These are phyloP conservation scores for Copidosoma floridanum DNA, from an alignment of 1,140 invertebrate species.

Conservation along the genomic window DNA sequence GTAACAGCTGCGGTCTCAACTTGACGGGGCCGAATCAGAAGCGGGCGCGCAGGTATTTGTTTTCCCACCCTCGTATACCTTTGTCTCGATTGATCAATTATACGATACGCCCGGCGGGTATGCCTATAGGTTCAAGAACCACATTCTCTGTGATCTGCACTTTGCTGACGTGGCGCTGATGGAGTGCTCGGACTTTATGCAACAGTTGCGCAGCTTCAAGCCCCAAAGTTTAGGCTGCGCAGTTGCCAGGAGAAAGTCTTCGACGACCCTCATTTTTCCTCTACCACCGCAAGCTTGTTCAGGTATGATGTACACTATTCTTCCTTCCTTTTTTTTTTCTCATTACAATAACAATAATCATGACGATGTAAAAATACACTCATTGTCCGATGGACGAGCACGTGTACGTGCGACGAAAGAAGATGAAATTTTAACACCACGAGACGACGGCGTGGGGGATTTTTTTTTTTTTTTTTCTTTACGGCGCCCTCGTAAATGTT, in stretches of 20 bases:
- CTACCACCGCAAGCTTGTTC: slow-evolving; percentile 90
- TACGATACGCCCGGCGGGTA: too few species aligned
- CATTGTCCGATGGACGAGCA: too few species aligned
- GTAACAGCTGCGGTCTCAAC: slow-evolving; percentile 90
- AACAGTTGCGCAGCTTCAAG: slow-evolving; percentile 92
- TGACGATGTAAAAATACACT: too few species aligned
- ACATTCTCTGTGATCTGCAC: slow-evolving; percentile 86
- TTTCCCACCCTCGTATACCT: too few species aligned
- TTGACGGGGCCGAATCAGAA: slow-evolving; percentile 88
- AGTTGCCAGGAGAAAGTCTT: slow-evolving; percentile 86
- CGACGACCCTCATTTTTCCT: slow-evolving; percentile 91
- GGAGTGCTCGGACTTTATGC: slow-evolving; percentile 96
- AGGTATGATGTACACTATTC: slow-evolving; percentile 60
- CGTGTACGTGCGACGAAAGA: too few species aligned
- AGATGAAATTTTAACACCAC: too few species aligned
- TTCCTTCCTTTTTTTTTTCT: background rate
- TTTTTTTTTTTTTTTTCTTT: too few species aligned
- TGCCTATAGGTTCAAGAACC: slow-evolving; percentile 68
- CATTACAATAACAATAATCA: too few species aligned
- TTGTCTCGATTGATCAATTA: too few species aligned
- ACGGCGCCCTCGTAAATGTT: background rate
- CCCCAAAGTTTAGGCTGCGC: slow-evolving; percentile 91
- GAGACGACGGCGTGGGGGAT: too few species aligned
- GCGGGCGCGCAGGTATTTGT: slow-evolving; percentile 54
- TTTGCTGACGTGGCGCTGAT: slow-evolving; percentile 92